Evolutionary conservation across 2,888 invertebrate species (phyloP), one percentile per base, ranked within the genome.

Genomic region (Heteromyza rotundicornis): DNA sequence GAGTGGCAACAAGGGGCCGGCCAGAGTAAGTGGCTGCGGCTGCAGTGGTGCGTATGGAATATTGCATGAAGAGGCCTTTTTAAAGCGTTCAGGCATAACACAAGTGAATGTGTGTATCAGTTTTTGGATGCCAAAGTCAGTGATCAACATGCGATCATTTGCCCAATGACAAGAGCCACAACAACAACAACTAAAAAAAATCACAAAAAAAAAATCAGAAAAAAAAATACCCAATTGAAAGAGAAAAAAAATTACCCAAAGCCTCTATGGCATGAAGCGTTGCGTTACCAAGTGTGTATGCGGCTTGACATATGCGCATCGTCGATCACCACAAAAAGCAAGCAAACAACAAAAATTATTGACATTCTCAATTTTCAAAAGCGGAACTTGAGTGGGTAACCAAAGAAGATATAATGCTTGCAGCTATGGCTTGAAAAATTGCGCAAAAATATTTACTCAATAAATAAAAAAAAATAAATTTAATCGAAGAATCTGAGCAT

Each of bases 21-120:
- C 50, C 12, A 20, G 20, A 10, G 20, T 22, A 51, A 23, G 16
- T 16, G 8, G n/a, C 32, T 53, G 47, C n/a, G 19, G 47, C 47
- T 19, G 16, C 17, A 19, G 32, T 17, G 32, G 27, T 16, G 17
- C 20, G 27, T 32, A 32, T 52, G 27, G 20, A 40, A 12, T 40
- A 12, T 40, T 40, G 47, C 3, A 20, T 19, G 47, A 5, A 2
- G 7, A 7, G 40, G 32, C 32, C 36, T 54, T 36, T 17, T 36
- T 16, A 19, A 36, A 8, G 36, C 35, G 19, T 54, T 35, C 19
- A 36, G 54, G 36, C 54, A 54, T 54, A 36, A 54, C 54, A 54
- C n/a, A 10, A 32, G 5, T 23, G 24, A 14, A 14, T 20, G 19
- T 16, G 22, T n/a, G 22, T 27, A 32, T 32, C 10, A n/a, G 2